Conservation (phyloP, 1,140 invertebrate genomes). For the Pollicipes pollicipes region DNA sequence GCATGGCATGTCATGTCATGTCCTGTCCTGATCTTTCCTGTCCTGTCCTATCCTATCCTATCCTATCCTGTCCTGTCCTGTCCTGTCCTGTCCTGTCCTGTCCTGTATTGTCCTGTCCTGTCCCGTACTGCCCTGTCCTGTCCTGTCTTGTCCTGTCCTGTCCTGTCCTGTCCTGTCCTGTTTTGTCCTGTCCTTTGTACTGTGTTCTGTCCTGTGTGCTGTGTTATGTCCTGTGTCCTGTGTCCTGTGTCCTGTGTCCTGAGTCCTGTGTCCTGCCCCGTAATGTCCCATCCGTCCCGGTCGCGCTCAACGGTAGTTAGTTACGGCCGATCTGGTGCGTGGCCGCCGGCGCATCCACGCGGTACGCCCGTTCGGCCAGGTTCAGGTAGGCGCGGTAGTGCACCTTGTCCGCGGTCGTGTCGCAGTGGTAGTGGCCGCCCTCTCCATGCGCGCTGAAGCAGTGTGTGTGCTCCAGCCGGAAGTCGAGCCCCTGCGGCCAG, state of each 20-base stretch:
- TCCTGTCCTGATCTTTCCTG: no score
- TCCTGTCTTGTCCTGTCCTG: no score
- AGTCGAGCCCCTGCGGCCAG: conserved; percentile 41
- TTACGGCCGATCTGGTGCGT: conserved; percentile 32
- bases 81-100: neutral
- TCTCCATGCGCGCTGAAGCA: conserved; percentile 68
- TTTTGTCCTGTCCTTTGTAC: no score
- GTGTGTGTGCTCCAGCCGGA: conserved; percentile 86
- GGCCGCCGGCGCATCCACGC: conserved; percentile 54
- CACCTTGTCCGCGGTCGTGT: conserved; percentile 64
- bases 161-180: no score
- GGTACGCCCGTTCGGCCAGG: conserved; percentile 48
- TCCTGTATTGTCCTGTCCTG: neutral
- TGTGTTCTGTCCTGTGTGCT: no score
- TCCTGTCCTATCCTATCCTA: neutral
- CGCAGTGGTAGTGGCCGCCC: conserved; percentile 90
- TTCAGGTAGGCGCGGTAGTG: conserved; percentile 77
- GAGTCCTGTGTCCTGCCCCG: no score
- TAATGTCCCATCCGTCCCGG: no score
- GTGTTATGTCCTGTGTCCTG: no score
- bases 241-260: neutral
- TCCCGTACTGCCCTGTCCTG: no score
- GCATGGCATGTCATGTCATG: no score
- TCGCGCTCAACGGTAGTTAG: conserved; percentile 10
- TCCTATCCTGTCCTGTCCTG: neutral